phyloP scores from a whole-genome alignment of 2,888 invertebrate species.

The Drosophila affinis region DNA sequence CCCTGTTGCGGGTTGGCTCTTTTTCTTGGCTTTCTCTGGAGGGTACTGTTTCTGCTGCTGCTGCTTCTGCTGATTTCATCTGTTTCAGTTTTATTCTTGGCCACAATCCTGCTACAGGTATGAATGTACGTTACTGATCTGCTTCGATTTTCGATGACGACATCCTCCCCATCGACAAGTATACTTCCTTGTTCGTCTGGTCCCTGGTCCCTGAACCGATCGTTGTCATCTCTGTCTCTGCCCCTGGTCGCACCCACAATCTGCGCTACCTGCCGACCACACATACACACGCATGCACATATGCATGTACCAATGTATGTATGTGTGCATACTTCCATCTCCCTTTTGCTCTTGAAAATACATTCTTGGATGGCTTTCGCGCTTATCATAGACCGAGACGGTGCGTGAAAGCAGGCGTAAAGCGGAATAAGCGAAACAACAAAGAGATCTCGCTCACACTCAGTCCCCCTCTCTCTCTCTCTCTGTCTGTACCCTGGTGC shows the following conservation, averaged over 20 bases:
- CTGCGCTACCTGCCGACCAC: neutral
- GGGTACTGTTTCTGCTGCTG: slow-evolving; percentile 9
- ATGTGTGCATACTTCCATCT: slow-evolving; percentile 1
- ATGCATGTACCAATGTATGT: neutral
- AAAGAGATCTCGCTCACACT: slow-evolving; percentile 25
- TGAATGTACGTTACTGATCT: slow-evolving; percentile 4
- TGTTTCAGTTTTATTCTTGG: neutral
- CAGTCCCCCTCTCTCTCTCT: slow-evolving; percentile 27
- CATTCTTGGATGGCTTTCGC: slow-evolving; percentile 41
- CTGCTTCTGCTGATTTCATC: slow-evolving; percentile 8
- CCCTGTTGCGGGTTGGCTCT: neutral
- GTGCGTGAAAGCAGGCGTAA: slow-evolving; percentile 58
- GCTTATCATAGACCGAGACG: slow-evolving; percentile 46
- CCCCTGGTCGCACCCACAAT: slow-evolving; percentile 1
- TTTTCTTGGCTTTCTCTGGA: neutral
- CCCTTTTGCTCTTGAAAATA: slow-evolving; percentile 5
- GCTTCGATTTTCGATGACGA: slow-evolving; percentile 32
- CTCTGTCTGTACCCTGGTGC: slow-evolving; percentile 9
- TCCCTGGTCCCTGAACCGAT: neutral
- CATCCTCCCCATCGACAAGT: slow-evolving; percentile 2
- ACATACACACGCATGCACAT: neutral
- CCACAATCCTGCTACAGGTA: neutral
- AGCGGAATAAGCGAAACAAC: slow-evolving; percentile 13
- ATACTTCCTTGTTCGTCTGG: slow-evolving; percentile 50
- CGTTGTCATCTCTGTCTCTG: neutral